Percentiles rank a stretch among this genome's conserved stretches.
Evolutionary conservation across 1,140 invertebrate genomes (phyloP).

Genomic region (Heterodera schachtii): DNA sequence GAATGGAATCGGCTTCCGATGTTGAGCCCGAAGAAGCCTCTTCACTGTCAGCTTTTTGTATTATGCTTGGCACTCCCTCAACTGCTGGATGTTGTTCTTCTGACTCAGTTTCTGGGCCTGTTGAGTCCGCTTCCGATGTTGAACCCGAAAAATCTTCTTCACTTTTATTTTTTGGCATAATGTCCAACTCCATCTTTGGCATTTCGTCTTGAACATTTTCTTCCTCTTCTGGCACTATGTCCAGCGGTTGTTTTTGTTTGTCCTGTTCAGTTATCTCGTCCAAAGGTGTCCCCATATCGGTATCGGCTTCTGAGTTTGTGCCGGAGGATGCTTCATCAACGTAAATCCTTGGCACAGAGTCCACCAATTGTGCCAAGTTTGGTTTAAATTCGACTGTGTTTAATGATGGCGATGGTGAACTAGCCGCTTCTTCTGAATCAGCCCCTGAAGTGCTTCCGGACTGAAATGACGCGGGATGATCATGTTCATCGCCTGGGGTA

Average conservation of each 20-base stretch:
- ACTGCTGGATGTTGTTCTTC: too few species aligned
- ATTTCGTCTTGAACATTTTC: neutral
- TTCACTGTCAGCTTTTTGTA: neutral
- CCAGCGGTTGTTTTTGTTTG: neutral
- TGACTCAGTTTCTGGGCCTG: too few species aligned
- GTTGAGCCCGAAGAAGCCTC: neutral
- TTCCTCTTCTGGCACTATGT: neutral
- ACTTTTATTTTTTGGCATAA: neutral
- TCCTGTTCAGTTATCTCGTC: neutral
- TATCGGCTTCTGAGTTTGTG: too few species aligned
- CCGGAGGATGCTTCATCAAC: too few species aligned
- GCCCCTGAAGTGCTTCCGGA: constrained; percentile 17
- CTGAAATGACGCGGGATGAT: neutral
- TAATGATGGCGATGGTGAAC: neutral
- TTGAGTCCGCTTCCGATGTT: too few species aligned
- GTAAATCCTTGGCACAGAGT: neutral
- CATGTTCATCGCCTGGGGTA: neutral
- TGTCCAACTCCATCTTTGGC: neutral
- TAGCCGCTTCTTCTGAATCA: neutral
- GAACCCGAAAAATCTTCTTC: neutral
- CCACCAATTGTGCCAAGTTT: neutral
- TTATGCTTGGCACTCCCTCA: neutral
- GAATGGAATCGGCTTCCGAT: neutral
- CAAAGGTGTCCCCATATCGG: too few species aligned
- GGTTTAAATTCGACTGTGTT: neutral